Evolutionary conservation across 2,888 invertebrate species (phyloP), one percentile per base, ranked within the genome.

Genomic region (Scaeva pyrastri): DNA sequence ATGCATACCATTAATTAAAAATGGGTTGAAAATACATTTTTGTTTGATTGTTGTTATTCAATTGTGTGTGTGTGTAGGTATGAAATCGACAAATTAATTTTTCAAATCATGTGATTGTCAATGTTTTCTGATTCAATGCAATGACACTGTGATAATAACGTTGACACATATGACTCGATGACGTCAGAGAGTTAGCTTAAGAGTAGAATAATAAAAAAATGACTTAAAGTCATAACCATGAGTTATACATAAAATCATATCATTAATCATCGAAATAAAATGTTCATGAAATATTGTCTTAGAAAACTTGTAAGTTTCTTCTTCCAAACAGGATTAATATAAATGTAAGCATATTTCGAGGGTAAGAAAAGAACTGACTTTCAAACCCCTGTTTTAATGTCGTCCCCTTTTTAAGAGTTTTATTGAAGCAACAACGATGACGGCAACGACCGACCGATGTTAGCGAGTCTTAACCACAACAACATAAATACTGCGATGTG

Each of bases 381-480:
- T 26, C 16, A 16, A 31, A 26, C 45, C 64, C 64, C 16, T 64
- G 12, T 6, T 64, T 45, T 26, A 26, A 64, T 64, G 7, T 58
- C n/a, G 26, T 64, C 45, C 64, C 64, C 45, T 43, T 64, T 64
- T 16, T 31, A 16, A 31, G 16, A 56, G 31, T 14, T 43, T 6
- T 26, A 23, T n/a, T n/a, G 2, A 1, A 23, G 2, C 21, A 11
- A 56, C 16, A 8, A 26, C 26, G 23, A 16, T 16, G 16, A 16
- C 7, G 31, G 2, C 1, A 36, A 19, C 7, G n/a, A n/a, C n/a
- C n/a, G n/a, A n/a, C n/a, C n/a, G n/a, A n/a, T n/a, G n/a, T n/a
- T n/a, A 48, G 19, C 19, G 43, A 56, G 62, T 68, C 68, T 60
- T 81, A 77, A 86, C 86, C 86, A 64, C 86, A 86, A 86, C 81